Percentiles rank a stretch among this genome's conserved stretches.
phyloP scores from a whole-genome alignment of 2,797 vertebrate species.

The Notamacropus eugenii region DNA sequence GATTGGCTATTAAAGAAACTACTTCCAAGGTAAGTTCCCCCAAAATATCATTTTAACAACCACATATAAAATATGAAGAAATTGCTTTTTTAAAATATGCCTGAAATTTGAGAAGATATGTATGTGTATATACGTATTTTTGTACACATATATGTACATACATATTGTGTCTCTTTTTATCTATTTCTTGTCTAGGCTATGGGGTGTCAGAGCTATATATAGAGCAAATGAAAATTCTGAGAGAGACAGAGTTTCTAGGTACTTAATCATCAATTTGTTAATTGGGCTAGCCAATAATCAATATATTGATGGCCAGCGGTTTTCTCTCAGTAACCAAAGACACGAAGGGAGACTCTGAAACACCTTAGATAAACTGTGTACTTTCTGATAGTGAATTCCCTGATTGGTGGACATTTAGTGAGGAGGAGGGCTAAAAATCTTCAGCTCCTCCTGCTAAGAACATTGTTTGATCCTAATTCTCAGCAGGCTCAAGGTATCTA shows the following conservation, averaged over 20 bases:
- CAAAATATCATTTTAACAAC: background rate
- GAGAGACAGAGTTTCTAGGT: background rate
- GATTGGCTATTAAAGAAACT: conserved; percentile 89
- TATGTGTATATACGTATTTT: background rate
- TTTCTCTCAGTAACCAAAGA: background rate
- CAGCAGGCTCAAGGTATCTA: background rate
- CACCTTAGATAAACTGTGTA: background rate
- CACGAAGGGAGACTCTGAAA: background rate
- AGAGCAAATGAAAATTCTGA: background rate
- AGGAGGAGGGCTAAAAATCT: background rate
- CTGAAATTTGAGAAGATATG: background rate
- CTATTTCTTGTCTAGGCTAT: background rate
- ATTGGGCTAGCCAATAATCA: background rate
- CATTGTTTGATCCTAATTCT: background rate
- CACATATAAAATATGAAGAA: background rate
- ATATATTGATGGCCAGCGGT: background rate
- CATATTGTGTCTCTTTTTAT: background rate
- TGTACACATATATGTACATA: background rate
- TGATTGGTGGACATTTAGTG: background rate
- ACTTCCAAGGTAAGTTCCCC: conserved; percentile 90
- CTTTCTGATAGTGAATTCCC: background rate
- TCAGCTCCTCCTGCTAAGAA: background rate
- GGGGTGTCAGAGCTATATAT: background rate
- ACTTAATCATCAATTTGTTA: background rate
- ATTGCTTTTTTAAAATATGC: background rate